These are phyloP conservation scores for Discoglossus pictus DNA, from an alignment of 2,797 vertebrate species.

Conservation along the genomic window DNA sequence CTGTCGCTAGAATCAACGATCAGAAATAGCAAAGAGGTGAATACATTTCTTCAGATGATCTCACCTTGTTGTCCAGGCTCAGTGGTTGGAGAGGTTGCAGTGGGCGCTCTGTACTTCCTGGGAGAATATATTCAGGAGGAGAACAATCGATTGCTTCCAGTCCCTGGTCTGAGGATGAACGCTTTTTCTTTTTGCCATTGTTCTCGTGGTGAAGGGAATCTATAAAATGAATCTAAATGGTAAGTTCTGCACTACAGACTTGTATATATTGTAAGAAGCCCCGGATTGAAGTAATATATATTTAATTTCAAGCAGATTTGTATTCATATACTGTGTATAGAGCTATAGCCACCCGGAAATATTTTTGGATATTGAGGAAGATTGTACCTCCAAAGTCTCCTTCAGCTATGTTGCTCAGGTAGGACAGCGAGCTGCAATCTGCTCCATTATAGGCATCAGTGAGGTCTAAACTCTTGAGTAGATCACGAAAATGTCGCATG, in stretches of 20 bases:
- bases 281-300: too few species aligned
- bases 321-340: too few species aligned
- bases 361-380: too few species aligned
- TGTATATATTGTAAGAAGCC: too few species aligned
- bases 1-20: too few species aligned
- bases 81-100: constrained; percentile 75
- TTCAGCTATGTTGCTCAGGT: constrained; percentile 68
- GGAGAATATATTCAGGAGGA: constrained; percentile 78
- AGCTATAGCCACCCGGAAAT: too few species aligned
- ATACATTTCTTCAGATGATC: too few species aligned
- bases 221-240: too few species aligned
- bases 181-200: constrained; percentile 68
- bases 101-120: constrained; percentile 74
- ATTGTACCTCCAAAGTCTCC: constrained; percentile 58
- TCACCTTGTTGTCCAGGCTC: constrained; percentile 71
- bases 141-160: constrained; percentile 68
- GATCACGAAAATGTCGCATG: constrained; percentile 73
- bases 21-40: too few species aligned
- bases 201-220: constrained; percentile 53
- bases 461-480: constrained; percentile 70
- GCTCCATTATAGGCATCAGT: constrained; percentile 70
- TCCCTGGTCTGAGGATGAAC: constrained; percentile 55
- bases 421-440: constrained; percentile 74
- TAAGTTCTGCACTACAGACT: too few species aligned
- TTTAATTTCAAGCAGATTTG: too few species aligned